A percentile compares a stretch with the other conserved stretches of the same genome.
These are phyloP conservation scores for Cassiopea andromeda DNA, from an alignment of 30 jellyfish, hydroid and myxozoan genomes.

Conservation along the genomic window DNA sequence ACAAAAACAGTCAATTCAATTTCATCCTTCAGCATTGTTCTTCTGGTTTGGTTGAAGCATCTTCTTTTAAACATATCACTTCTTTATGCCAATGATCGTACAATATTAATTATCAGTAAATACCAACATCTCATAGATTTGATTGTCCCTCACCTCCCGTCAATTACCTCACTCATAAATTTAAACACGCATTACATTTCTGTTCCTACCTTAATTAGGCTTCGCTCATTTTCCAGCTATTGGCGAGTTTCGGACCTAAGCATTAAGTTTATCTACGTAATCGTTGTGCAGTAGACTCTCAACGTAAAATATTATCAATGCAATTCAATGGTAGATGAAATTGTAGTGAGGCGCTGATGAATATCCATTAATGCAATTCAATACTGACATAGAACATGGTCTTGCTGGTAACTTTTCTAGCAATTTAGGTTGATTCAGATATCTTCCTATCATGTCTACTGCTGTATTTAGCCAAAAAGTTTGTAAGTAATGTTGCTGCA, in stretches of 20 bases:
- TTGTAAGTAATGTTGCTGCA: no score
- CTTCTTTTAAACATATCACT: neutral
- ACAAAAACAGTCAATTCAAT: neutral
- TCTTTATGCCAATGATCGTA: neutral
- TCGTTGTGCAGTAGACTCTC: no score
- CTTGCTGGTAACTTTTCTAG: no score
- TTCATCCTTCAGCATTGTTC: neutral
- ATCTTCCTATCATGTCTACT: no score
- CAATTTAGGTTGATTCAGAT: no score
- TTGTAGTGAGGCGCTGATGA: no score
- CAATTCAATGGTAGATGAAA: no score
- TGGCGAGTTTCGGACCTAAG: neutral
- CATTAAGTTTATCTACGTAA: neutral
- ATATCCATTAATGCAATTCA: no score
- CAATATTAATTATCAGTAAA: neutral
- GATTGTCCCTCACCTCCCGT: neutral
- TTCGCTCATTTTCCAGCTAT: neutral
- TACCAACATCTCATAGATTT: neutral
- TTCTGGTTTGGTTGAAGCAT: neutral
- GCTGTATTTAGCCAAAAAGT: no score
- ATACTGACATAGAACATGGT: no score
- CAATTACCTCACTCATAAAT: neutral
- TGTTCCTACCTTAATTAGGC: neutral
- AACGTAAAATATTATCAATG: no score
- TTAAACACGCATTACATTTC: neutral